phyloP scores from a whole-genome alignment of 2,113 vertebrate genomes.

The Recurvirostra avosetta region DNA sequence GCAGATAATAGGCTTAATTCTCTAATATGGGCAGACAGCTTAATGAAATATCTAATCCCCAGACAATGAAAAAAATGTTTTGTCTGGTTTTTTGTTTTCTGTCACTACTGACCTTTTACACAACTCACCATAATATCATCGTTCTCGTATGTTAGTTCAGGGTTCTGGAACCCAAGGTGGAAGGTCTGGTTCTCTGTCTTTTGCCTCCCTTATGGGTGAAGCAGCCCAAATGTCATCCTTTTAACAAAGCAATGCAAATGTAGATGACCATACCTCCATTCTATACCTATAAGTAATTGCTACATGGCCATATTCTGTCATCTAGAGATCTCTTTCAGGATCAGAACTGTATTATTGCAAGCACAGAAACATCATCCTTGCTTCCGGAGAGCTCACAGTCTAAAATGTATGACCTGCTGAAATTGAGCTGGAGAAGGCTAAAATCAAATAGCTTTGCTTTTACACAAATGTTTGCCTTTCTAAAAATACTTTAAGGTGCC shows the following conservation, averaged over 20 bases:
- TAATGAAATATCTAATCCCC: conserved; percentile 37
- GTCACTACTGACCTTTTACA: background rate
- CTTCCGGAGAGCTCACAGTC: background rate
- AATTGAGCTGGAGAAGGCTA: background rate
- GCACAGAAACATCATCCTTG: background rate
- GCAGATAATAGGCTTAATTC: conserved; percentile 48
- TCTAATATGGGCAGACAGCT: conserved; percentile 38
- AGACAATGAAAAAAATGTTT: conserved; percentile 2
- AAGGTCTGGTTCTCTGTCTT: background rate
- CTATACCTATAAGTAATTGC: background rate
- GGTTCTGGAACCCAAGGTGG: background rate
- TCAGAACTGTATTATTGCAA: background rate
- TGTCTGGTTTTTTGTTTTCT: background rate
- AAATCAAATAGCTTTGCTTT: background rate
- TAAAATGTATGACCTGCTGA: background rate
- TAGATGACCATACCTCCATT: background rate
- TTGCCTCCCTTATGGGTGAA: background rate
- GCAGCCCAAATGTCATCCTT: background rate
- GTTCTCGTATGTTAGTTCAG: fast-evolving
- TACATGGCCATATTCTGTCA: background rate
- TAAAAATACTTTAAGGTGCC: background rate
- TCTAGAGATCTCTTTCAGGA: background rate
- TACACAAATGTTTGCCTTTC: background rate
- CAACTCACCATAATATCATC: background rate
- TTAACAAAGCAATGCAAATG: background rate